Evolutionary conservation across 2,888 invertebrate genomes (phyloP).

Genomic region (Carpatolechia fugitivella): DNA sequence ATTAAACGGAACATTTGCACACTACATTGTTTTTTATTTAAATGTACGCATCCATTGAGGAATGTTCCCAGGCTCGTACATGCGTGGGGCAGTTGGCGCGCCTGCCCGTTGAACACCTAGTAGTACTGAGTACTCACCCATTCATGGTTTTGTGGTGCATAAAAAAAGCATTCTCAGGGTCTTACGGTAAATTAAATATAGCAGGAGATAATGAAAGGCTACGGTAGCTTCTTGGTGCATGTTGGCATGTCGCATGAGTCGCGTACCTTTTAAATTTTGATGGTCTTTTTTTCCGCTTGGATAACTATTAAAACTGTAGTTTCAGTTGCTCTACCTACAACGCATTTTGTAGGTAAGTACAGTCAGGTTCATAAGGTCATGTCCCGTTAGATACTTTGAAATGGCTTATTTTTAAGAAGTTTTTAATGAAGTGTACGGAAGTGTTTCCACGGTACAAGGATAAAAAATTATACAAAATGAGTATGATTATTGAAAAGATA

Average conservation of each 20-base stretch:
- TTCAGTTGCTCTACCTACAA: no score
- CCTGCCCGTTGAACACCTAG: constrained; percentile 35
- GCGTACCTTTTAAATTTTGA: neutral
- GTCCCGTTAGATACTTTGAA: no score
- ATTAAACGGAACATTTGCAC: constrained; percentile 12
- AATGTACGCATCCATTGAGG: constrained; percentile 18
- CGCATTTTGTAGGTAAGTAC: no score
- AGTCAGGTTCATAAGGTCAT: no score
- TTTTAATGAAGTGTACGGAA: no score
- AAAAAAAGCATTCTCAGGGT: constrained; percentile 12
- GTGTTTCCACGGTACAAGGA: no score
- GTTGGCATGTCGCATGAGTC: neutral
- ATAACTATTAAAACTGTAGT: no score
- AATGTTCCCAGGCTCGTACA: constrained; percentile 19
- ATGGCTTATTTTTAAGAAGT: no score
- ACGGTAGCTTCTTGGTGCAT: neutral
- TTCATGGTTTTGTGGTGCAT: constrained; percentile 30
- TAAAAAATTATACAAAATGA: no score
- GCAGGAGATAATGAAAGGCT: neutral
- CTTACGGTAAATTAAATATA: constrained; percentile 11
- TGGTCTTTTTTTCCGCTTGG: neutral
- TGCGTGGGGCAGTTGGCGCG: constrained; percentile 25
- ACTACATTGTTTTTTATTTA: constrained; percentile 13
- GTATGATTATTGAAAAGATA: no score
- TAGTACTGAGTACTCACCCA: constrained; percentile 35